These are phyloP conservation scores for Torymus aiolomorphi DNA, from an alignment of 2,888 invertebrate species.

Conservation along the genomic window DNA sequence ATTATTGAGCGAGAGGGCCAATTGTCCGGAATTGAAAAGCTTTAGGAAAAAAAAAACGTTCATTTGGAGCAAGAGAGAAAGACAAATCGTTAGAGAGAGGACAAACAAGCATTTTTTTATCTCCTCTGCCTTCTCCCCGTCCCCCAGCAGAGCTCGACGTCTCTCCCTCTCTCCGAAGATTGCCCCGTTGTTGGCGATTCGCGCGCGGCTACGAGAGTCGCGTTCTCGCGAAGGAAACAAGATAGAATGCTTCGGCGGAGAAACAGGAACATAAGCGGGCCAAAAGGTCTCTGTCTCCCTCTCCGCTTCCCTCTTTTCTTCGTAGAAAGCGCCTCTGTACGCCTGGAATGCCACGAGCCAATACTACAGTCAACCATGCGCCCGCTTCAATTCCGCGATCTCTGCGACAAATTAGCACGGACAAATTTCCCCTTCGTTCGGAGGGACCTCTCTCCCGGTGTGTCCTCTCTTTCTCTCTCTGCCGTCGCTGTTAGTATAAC, in stretches of 20 bases:
- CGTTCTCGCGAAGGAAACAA: constrained; percentile 60
- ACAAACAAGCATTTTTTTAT: constrained; percentile 41
- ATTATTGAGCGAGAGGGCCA: constrained; percentile 42
- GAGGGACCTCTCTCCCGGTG: constrained; percentile 4
- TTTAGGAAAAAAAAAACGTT: constrained; percentile 44
- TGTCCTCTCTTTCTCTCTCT: background rate
- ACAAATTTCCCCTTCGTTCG: constrained; percentile 68
- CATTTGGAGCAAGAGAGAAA: constrained; percentile 23
- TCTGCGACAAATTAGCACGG: constrained; percentile 70
- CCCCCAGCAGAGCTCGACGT: background rate
- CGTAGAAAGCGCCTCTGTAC: constrained; percentile 61
- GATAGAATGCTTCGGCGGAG: constrained; percentile 61
- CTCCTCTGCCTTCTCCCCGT: background rate
- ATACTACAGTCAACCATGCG: constrained; percentile 57
- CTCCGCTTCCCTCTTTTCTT: constrained; percentile 35
- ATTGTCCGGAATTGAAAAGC: constrained; percentile 51
- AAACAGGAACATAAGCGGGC: constrained; percentile 22
- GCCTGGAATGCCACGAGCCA: constrained; percentile 63
- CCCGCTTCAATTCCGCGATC: constrained; percentile 70
- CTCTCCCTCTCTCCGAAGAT: constrained; percentile 53
- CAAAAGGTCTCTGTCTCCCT: constrained; percentile 1
- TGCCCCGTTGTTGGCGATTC: constrained; percentile 62
- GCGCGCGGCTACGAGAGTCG: constrained; percentile 55
- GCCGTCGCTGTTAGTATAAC: too few relatives aligned
- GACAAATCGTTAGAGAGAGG: constrained; percentile 48